Base-by-base conservation (phyloP, 2,888 invertebrate genomes). In the Matsumyia berberina region DNA sequence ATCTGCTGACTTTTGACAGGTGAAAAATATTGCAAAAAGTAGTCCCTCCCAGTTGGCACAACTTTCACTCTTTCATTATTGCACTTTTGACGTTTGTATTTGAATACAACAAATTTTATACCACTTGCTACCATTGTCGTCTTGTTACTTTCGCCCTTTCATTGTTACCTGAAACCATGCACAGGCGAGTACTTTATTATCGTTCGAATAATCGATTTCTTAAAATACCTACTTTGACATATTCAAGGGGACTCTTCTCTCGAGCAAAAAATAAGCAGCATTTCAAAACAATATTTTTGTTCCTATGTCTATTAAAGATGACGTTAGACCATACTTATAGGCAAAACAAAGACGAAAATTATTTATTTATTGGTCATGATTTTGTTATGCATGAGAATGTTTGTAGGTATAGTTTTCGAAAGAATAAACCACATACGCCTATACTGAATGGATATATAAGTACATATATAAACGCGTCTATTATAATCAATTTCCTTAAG, bases 401-500 rank as follows among this genome's bases (percentile, higher is more conserved):
- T 4, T 24, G 24, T 24, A 24, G 24, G 4, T 24, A 24, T 24
- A 24, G 24, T 24, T 4, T 24, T 24, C n/a, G n/a, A n/a, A n/a
- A n/a, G n/a, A n/a, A n/a, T n/a, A n/a, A n/a, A n/a, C n/a, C 4
- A 24, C 35, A 35, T 9, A 5, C 8, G 4, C 33, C 33, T 11
- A 35, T 35, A 44, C 17, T n/a, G 24, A 24, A 49, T 4, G 24
- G 5, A 49, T 2, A 49, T 24, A 49, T 3, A n/a, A 31, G 7
- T 17, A 17, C 11, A 46, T 9, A 8, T 19, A 19, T 8, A 53
- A 29, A 53, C 12, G 5, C 15, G 29, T 19, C 24, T 53, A 7
- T 53, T 15, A 29, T 53, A 53, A 53, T 12, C n/a, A 31, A 51
- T 53, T 53, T 31, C 31, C 8, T 53, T 53, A 31, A 31, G 31